Evolutionary conservation across 2,113 vertebrate species (phyloP).

Genomic region (Triplophysa tibetana): DNA sequence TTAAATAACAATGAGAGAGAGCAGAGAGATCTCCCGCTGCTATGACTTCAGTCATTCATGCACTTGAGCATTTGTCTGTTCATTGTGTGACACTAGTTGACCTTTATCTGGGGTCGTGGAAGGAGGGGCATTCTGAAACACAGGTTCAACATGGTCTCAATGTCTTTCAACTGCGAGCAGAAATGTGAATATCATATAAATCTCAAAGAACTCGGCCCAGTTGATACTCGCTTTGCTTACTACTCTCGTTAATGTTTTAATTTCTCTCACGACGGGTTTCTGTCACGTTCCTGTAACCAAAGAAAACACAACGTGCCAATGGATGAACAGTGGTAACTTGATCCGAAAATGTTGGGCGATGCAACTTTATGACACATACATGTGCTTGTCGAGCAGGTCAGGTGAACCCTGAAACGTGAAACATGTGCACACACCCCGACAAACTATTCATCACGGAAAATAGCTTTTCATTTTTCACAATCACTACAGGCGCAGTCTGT

Average conservation of each 20-base stretch:
- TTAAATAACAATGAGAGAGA: neutral
- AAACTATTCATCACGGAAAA: conserved; percentile 57
- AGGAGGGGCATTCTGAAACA: conserved; percentile 36
- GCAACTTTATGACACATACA: conserved; percentile 19
- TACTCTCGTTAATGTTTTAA: conserved; percentile 14
- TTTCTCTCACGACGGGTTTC: conserved; percentile 10
- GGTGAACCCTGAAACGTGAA: conserved; percentile 49
- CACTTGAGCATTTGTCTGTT: neutral
- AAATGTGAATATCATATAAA: conserved; percentile 56
- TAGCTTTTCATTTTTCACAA: conserved; percentile 55
- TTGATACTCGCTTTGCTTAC: conserved; percentile 23
- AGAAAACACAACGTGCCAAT: conserved; percentile 7
- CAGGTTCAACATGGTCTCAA: conserved; percentile 49
- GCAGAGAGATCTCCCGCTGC: neutral
- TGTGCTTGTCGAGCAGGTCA: conserved; percentile 22
- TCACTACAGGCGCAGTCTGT: conserved; percentile 47
- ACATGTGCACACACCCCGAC: conserved; percentile 6
- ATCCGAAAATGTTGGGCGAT: neutral
- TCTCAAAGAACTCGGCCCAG: conserved; percentile 32
- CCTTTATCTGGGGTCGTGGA: conserved; percentile 40
- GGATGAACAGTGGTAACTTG: neutral
- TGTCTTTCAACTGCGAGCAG: conserved; percentile 57
- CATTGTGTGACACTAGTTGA: conserved; percentile 37
- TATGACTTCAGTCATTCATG: neutral
- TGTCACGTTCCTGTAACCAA: conserved; percentile 3